Evolutionary conservation across 2,113 vertebrate genomes (phyloP).

Genomic region (Planiliza haematocheilus): DNA sequence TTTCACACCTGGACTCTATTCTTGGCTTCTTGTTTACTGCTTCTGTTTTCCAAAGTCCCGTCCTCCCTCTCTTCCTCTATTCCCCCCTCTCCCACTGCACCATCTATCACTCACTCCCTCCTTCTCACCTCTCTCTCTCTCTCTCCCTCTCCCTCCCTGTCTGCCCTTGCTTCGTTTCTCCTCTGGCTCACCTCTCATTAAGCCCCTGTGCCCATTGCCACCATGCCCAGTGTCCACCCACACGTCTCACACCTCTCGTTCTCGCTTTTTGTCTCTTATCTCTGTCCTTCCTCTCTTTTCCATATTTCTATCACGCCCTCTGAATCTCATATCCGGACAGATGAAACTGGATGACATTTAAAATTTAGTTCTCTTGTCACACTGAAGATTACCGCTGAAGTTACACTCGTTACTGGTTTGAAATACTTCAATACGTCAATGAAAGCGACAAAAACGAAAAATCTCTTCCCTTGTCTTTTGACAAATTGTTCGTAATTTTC

Average conservation of each 20-base stretch:
- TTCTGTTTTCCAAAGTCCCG: conserved; percentile 70
- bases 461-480: too few relatives aligned
- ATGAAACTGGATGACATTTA: neutral
- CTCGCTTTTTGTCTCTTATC: conserved; percentile 59
- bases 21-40: conserved; percentile 79
- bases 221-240: conserved; percentile 79
- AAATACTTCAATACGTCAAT: too few relatives aligned
- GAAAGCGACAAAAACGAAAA: neutral
- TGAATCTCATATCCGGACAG: neutral
- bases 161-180: conserved; percentile 79
- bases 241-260: conserved; percentile 75
- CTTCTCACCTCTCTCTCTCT: conserved; percentile 74
- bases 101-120: conserved; percentile 80
- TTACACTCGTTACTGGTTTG: too few relatives aligned
- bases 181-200: conserved; percentile 85
- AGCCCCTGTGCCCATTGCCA: conserved; percentile 77
- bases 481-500: too few relatives aligned
- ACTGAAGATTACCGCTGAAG: neutral
- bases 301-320: conserved; percentile 17
- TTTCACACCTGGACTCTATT: conserved; percentile 78
- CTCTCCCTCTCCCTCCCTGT: conserved; percentile 60
- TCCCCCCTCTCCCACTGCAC: conserved; percentile 59
- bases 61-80: conserved; percentile 61
- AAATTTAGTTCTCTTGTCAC: neutral
- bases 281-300: conserved; percentile 51